Evolutionary conservation across 2,113 vertebrate genomes (phyloP).

Genomic region (Aptenodytes patagonicus): DNA sequence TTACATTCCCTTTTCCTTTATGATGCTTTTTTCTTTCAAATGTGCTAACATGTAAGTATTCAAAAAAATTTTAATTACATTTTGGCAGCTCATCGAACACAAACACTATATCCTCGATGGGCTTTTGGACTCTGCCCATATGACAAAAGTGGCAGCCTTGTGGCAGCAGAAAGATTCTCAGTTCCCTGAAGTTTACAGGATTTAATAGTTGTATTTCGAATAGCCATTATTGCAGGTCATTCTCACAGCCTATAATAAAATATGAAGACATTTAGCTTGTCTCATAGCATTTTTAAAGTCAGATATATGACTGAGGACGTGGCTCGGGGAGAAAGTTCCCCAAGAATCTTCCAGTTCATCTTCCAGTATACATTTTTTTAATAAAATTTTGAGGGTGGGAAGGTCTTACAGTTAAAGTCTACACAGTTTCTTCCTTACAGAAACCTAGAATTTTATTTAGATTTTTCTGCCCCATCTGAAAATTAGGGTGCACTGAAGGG

Average conservation of each 20-base stretch:
- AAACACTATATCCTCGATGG: neutral
- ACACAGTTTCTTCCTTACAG: neutral
- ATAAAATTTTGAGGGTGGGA: neutral
- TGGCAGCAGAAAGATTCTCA: neutral
- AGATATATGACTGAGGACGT: neutral
- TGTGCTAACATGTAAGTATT: slow-evolving; percentile 16
- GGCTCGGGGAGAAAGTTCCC: neutral
- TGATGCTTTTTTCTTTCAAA: slow-evolving; percentile 25
- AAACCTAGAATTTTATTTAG: neutral
- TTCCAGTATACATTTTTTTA: neutral
- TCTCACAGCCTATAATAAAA: neutral
- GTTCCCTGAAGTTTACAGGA: neutral
- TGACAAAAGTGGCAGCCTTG: neutral
- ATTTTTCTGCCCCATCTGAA: neutral
- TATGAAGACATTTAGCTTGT: neutral
- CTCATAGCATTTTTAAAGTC: neutral
- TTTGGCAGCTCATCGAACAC: slow-evolving; percentile 3
- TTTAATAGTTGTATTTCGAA: neutral
- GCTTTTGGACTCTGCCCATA: neutral
- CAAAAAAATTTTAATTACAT: slow-evolving; percentile 30
- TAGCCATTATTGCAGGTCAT: neutral
- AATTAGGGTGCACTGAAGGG: neutral
- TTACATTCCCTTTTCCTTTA: slow-evolving; percentile 25
- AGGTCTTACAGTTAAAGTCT: neutral
- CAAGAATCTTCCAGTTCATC: neutral